Conservation (phyloP, 2,888 invertebrate species). For the Amaurobius ferox region DNA sequence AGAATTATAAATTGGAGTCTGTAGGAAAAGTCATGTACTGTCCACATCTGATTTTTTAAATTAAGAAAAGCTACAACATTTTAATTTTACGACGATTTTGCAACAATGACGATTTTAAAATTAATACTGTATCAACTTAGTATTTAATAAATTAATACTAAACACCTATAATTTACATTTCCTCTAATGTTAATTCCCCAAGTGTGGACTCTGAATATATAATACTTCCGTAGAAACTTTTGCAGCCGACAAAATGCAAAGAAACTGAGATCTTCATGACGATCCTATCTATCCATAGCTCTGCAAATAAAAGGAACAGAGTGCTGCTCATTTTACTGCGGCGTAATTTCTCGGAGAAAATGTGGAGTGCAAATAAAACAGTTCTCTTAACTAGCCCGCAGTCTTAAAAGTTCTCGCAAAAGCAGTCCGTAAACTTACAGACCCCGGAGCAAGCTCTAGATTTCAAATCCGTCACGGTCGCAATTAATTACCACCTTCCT, state of each 20-base stretch:
- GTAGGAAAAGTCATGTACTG: no score
- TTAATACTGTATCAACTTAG: no score
- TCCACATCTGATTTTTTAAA: no score
- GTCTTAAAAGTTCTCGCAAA: constrained; percentile 23
- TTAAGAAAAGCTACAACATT: no score
- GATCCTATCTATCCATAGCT: not conserved
- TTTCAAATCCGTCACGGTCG: constrained; percentile 46
- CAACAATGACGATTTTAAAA: no score
- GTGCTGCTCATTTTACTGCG: not conserved
- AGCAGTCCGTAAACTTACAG: not conserved
- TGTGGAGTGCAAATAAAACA: constrained; percentile 52
- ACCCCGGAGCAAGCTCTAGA: not conserved
- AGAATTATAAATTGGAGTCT: no score
- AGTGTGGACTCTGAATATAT: not conserved
- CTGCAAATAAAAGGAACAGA: constrained; percentile 12
- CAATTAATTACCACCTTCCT: constrained; percentile 61
- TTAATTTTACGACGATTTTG: no score
- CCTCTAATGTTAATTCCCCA: no score
- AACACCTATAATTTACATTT: no score
- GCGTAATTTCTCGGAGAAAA: constrained; percentile 17
- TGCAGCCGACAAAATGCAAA: not conserved
- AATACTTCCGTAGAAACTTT: not conserved
- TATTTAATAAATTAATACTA: no score
- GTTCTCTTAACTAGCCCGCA: constrained; percentile 40
- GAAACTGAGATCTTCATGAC: not conserved